Evolutionary conservation across 2,888 invertebrate species (phyloP).

Genomic region (Hyposoter didymator): DNA sequence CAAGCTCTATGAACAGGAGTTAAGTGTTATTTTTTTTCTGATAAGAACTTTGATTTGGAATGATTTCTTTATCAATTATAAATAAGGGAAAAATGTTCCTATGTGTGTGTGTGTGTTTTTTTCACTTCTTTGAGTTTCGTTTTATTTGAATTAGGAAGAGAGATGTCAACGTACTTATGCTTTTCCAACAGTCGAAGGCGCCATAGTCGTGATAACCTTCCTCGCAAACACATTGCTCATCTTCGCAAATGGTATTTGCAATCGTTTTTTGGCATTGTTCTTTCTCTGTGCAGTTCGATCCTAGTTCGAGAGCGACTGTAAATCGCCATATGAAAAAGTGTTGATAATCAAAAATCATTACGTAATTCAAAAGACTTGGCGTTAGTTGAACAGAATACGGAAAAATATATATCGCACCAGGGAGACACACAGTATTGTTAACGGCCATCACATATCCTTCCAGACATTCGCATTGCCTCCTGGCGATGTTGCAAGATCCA

Average conservation of each 20-base stretch:
- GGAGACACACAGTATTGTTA: slow-evolving; percentile 67
- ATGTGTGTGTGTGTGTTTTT: too few species aligned
- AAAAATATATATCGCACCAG: slow-evolving; percentile 63
- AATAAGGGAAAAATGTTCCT: too few species aligned
- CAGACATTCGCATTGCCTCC: slow-evolving; percentile 71
- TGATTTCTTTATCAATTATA: not conserved
- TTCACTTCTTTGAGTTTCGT: too few species aligned
- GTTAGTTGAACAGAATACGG: not conserved
- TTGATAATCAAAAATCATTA: not conserved
- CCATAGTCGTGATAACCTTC: slow-evolving; percentile 69
- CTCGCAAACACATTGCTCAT: slow-evolving; percentile 74
- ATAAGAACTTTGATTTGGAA: not conserved
- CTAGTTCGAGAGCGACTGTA: slow-evolving; percentile 38
- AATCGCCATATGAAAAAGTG: not conserved
- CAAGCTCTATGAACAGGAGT: slow-evolving; percentile 65
- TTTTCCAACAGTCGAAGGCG: slow-evolving; percentile 68
- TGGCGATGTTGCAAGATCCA: slow-evolving; percentile 72
- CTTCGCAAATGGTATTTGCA: slow-evolving; percentile 69
- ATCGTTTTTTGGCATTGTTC: slow-evolving; percentile 70
- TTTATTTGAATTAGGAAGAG: not conserved
- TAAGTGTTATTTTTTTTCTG: not conserved
- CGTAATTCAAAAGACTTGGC: not conserved
- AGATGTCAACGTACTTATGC: slow-evolving; percentile 65
- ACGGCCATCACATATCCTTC: slow-evolving; percentile 65
- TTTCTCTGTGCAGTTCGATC: slow-evolving; percentile 68